Base-by-base conservation (phyloP, 2,113 vertebrate species). In the Leucopsar rothschildi region DNA sequence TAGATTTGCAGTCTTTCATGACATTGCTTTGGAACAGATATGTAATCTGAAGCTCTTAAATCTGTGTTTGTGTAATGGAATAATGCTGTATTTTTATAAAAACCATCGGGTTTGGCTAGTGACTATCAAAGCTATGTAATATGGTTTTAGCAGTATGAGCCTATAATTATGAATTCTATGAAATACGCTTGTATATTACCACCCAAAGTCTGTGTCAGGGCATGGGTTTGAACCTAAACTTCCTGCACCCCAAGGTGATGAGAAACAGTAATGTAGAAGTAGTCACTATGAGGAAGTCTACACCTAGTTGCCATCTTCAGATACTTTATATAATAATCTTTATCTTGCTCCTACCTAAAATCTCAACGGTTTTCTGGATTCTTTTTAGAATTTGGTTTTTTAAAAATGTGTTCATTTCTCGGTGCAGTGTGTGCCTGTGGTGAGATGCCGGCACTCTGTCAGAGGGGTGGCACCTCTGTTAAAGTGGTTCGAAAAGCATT, bases 351-450 rank as follows among this genome's bases (percentile, higher is more conserved):
- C 55, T 77, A 4, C 6, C 23, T 78, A 25, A 63, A 53, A 22
- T 82, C 9, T 12, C n/a, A 47, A 2, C 9, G 19, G 15, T 79
- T 73, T 57, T 33, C 23, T 70, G 52, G 1, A 3, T 52, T 85
- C 9, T 60, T 60, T 56, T 47, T 56, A 37, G 11, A 6, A 10
- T 44, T 44, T 64, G 7, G 5, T 1, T 10, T 42, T 44, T 22
- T 7, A 10, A 15, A 63, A 64, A 7, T 10, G 33, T 71, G 6
- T 66, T 76, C 0, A 1, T 82, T 75, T 86, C 5, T 68, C 0
- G 1, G 50, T 52, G 15, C 20, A 20, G 2, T 24, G 12, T 16
- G 8, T 71, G 33, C 50, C 13, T 1, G 2, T 59, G 37, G 13
- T 31, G 18, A 31, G 17, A 24, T 65, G 15, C 16, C 44, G 17